Evolutionary conservation across 2,797 vertebrate genomes (phyloP).

Genomic region (Scarus forsteni): DNA sequence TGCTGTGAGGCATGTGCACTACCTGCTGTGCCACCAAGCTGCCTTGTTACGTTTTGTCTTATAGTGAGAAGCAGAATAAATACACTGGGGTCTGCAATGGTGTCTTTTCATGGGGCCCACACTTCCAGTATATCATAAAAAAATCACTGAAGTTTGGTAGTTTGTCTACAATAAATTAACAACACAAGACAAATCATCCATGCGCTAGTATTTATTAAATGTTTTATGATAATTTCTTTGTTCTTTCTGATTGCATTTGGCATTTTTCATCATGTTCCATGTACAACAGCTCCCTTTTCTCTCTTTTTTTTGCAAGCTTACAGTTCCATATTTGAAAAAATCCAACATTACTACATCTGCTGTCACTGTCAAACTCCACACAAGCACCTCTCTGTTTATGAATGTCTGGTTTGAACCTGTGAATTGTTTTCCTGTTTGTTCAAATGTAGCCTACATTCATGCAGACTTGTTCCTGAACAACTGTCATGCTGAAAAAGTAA

Average conservation of each 20-base stretch:
- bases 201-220: too few species aligned
- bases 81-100: too few species aligned
- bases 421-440: conserved; percentile 42
- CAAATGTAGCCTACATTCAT: conserved; percentile 16
- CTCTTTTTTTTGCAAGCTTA: conserved; percentile 5
- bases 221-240: too few species aligned
- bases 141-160: too few species aligned
- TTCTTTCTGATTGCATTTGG: not conserved
- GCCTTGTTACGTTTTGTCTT: too few species aligned
- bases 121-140: too few species aligned
- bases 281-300: not conserved
- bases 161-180: too few species aligned
- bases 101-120: too few species aligned
- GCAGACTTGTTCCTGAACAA: conserved; percentile 28
- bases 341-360: conserved; percentile 1
- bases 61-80: too few species aligned
- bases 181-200: too few species aligned
- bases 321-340: not conserved
- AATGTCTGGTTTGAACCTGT: conserved; percentile 21
- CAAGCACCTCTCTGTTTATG: fast-evolving
- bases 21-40: too few species aligned
- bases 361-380: conserved; percentile 4
- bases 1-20: too few species aligned
- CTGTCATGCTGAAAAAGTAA: conserved; percentile 48
- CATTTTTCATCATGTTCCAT: not conserved